These are phyloP conservation scores for Xenopus laevis DNA, from an alignment of 2,113 vertebrate species.

Conservation along the genomic window DNA sequence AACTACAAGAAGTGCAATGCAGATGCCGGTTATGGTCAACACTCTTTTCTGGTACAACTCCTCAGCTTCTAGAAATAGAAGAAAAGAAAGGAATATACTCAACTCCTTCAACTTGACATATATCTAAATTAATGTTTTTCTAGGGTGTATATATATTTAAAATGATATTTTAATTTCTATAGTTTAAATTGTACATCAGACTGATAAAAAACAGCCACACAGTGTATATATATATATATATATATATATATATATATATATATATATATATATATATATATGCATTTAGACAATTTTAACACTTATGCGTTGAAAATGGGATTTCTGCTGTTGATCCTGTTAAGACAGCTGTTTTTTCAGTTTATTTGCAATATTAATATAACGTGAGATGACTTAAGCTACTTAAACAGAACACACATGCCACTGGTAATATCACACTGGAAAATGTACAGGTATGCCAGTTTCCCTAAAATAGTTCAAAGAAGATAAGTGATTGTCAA, in stretches of 20 bases:
- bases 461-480: too few relatives aligned
- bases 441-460: too few relatives aligned
- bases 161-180: neutral
- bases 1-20: conserved; percentile 97
- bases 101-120: conserved; percentile 3
- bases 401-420: too few relatives aligned
- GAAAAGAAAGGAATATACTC: conserved; percentile 55
- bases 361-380: too few relatives aligned
- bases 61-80: conserved; percentile 94
- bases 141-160: neutral
- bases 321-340: conserved; percentile 48
- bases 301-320: conserved; percentile 36
- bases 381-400: too few relatives aligned
- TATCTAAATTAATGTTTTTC: neutral
- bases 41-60: conserved; percentile 99
- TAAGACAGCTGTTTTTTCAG: conserved; percentile 40
- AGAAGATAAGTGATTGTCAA: too few relatives aligned
- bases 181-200: too few relatives aligned
- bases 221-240: too few relatives aligned
- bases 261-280: too few relatives aligned
- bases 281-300: neutral
- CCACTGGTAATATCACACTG: too few relatives aligned
- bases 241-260: too few relatives aligned
- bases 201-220: too few relatives aligned
- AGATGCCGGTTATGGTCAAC: conserved; percentile 98